phyloP scores from a whole-genome alignment of 2,113 vertebrate species.

The Seriola quinqueradiata region DNA sequence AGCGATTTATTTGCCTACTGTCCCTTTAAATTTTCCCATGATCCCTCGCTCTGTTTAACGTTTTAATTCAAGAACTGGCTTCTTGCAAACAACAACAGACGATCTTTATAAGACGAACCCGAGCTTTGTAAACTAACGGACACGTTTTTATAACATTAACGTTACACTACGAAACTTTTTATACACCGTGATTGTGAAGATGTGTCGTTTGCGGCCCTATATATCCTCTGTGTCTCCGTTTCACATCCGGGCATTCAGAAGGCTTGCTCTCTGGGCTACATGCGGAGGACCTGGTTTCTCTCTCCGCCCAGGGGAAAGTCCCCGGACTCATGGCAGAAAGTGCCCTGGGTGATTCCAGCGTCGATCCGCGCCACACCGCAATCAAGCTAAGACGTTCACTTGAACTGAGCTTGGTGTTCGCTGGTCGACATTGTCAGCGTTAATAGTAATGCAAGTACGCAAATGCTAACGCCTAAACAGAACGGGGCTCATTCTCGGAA shows the following conservation, averaged over 20 bases:
- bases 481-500: slow-evolving; percentile 84
- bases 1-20: not conserved
- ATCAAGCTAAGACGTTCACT: not conserved
- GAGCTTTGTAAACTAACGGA: accelerated
- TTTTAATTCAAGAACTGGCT: not conserved
- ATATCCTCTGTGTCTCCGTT: accelerated
- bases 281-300: slow-evolving; percentile 49
- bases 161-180: accelerated
- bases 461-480: slow-evolving; percentile 36
- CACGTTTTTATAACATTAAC: accelerated
- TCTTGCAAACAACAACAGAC: not conserved
- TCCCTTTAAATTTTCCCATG: slow-evolving; percentile 53
- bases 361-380: accelerated
- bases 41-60: not conserved
- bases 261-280: slow-evolving; percentile 77
- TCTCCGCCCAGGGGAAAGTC: slow-evolving; percentile 73
- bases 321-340: slow-evolving; percentile 77
- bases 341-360: slow-evolving; percentile 40
- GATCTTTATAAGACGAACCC: not conserved
- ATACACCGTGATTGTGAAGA: not conserved
- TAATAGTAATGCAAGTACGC: slow-evolving; percentile 67
- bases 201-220: accelerated
- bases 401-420: slow-evolving; percentile 54
- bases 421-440: slow-evolving; percentile 53
- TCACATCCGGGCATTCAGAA: slow-evolving; percentile 69